A percentile compares a stretch with the other conserved stretches of the same genome.
These are phyloP conservation scores for Lucifuga dentata DNA, from an alignment of 2,113 vertebrate species.

Conservation along the genomic window DNA sequence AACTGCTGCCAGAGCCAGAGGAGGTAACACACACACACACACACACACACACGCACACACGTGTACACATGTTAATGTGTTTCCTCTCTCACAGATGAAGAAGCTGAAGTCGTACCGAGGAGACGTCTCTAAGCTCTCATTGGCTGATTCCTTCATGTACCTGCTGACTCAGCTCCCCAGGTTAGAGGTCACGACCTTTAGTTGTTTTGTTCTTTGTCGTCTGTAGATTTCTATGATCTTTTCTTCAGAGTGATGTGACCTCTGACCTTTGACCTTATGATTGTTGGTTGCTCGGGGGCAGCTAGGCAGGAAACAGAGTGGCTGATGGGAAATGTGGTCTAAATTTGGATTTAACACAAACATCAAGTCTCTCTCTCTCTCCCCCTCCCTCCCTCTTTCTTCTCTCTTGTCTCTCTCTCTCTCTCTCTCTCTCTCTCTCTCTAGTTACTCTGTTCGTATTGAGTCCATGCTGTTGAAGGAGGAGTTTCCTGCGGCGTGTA, in stretches of 20 bases:
- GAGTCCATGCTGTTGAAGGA: constrained; percentile 93
- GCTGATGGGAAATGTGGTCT: background rate
- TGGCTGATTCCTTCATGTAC: constrained; percentile 91
- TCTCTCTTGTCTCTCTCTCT: background rate
- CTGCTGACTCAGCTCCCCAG: constrained; percentile 91
- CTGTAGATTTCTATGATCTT: no score
- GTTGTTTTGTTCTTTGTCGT: background rate
- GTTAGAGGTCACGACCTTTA: constrained; percentile 80
- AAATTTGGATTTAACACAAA: background rate
- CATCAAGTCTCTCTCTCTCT: background rate
- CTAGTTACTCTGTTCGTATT: constrained; percentile 88
- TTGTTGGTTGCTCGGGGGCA: no score
- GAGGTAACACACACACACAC: constrained; percentile 83
- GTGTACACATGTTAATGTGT: background rate
- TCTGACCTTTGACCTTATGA: no score
- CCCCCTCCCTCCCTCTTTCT: background rate
- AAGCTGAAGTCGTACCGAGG: constrained; percentile 88
- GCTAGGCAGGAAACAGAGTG: no score
- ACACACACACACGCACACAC: background rate
- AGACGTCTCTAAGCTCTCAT: constrained; percentile 86
- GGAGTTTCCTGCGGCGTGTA: constrained; percentile 86
- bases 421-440: constrained; percentile 13
- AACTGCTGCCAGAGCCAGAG: constrained; percentile 90
- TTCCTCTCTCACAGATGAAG: constrained; percentile 82
- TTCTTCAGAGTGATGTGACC: no score